Evolutionary conservation across 2,113 vertebrate genomes (phyloP).

Genomic region (Scomber colias): DNA sequence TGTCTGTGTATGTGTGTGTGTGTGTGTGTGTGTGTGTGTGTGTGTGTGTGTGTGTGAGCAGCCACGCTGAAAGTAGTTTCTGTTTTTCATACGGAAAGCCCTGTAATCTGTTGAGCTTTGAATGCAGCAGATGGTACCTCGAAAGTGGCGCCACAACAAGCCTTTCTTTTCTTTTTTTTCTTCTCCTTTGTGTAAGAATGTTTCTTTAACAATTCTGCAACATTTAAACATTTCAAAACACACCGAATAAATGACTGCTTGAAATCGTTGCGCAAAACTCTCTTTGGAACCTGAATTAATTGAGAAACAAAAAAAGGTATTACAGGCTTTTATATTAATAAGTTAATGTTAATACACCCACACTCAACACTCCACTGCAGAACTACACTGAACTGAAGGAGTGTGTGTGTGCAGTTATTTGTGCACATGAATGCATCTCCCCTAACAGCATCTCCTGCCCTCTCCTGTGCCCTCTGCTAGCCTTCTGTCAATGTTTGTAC

Average conservation of each 20-base stretch:
- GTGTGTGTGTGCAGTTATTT: constrained; percentile 1
- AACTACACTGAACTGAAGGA: not conserved
- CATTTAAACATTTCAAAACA: constrained; percentile 21
- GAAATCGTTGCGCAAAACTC: constrained; percentile 19
- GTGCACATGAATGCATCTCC: not conserved
- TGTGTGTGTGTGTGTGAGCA: not conserved
- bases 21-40: no score
- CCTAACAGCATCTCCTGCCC: not conserved
- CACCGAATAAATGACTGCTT: constrained; percentile 16
- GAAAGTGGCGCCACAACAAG: constrained; percentile 47
- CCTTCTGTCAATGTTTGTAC: constrained; percentile 46
- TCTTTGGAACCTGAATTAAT: not conserved
- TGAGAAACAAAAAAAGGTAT: not conserved
- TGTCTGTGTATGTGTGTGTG: no score
- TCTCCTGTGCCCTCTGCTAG: constrained; percentile 19
- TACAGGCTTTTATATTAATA: constrained; percentile 34
- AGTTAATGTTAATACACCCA: not conserved
- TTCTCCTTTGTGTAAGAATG: not conserved
- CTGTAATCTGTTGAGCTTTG: constrained; percentile 55
- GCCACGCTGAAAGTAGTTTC: constrained; percentile 9
- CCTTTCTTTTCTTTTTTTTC: not conserved
- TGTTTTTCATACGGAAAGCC: constrained; percentile 45
- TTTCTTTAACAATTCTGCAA: constrained; percentile 28
- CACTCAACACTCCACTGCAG: not conserved
- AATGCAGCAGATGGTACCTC: constrained; percentile 65